phyloP scores from a whole-genome alignment of 2,113 vertebrate species.

The Scophthalmus maximus region DNA sequence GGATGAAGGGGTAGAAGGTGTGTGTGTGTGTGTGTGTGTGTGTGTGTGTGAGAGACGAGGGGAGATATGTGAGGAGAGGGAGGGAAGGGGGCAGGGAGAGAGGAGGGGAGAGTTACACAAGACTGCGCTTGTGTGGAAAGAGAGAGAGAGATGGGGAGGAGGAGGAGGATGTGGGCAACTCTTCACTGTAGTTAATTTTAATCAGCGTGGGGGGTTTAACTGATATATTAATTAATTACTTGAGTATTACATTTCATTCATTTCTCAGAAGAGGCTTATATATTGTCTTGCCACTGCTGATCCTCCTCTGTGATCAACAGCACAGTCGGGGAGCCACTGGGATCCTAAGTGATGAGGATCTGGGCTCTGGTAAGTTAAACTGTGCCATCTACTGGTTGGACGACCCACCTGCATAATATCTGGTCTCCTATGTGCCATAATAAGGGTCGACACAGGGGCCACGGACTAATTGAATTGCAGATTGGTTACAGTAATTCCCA shows the following conservation, averaged over 20 bases:
- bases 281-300: slow-evolving; percentile 12
- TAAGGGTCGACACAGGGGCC: background rate
- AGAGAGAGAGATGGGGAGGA: slow-evolving; percentile 6
- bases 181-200: background rate
- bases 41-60: slow-evolving; percentile 12
- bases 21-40: slow-evolving; percentile 13
- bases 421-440: background rate
- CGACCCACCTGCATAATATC: slow-evolving; percentile 16
- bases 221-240: background rate
- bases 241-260: background rate
- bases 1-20: slow-evolving; percentile 18
- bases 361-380: slow-evolving; percentile 36
- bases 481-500: background rate
- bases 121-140: slow-evolving; percentile 27
- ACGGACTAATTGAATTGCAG: background rate
- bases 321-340: background rate
- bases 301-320: background rate
- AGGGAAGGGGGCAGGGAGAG: slow-evolving; percentile 30
- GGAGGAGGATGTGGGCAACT: slow-evolving; percentile 5
- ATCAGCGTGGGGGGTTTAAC: background rate
- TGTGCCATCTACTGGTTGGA: slow-evolving; percentile 70
- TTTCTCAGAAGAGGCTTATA: background rate
- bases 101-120: slow-evolving; percentile 63
- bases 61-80: slow-evolving; percentile 27
- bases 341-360: background rate